Evolutionary conservation across 1,140 invertebrate species (phyloP).

Genomic region (Solen grandis): DNA sequence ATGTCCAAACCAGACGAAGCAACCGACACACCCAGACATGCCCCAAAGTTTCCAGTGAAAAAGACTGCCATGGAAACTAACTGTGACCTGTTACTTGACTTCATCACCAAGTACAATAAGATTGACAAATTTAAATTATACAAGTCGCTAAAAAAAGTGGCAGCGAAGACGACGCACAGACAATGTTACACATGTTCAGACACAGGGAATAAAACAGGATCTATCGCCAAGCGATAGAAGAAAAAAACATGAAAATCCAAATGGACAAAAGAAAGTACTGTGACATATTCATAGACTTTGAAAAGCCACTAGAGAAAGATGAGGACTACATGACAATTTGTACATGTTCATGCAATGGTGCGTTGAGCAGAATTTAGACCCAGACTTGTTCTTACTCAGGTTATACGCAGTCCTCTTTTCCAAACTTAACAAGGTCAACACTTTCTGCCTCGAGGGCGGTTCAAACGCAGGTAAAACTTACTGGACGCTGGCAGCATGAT

Average conservation of each 20-base stretch:
- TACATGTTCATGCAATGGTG: background rate
- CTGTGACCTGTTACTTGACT: background rate
- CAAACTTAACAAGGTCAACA: constrained; percentile 2
- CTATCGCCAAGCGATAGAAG: background rate
- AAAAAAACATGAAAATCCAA: background rate
- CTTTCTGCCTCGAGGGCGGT: background rate
- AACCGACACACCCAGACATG: no score
- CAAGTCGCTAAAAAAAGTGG: background rate
- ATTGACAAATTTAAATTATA: background rate
- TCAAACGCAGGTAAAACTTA: constrained; percentile 18
- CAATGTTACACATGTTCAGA: background rate
- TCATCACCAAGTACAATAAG: constrained; percentile 1
- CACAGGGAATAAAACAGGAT: background rate
- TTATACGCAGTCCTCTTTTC: background rate
- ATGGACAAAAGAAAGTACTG: background rate
- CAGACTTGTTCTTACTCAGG: background rate
- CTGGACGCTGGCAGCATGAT: background rate
- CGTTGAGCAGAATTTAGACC: background rate
- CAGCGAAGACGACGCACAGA: background rate
- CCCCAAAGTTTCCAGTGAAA: background rate
- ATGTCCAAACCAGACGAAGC: no score
- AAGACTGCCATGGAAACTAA: background rate
- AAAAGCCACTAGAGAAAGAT: background rate
- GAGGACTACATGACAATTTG: no score
- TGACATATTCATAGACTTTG: background rate